phyloP scores from a whole-genome alignment of 64 coral and sea anemone species.

The Dendronephthya gigantea region DNA sequence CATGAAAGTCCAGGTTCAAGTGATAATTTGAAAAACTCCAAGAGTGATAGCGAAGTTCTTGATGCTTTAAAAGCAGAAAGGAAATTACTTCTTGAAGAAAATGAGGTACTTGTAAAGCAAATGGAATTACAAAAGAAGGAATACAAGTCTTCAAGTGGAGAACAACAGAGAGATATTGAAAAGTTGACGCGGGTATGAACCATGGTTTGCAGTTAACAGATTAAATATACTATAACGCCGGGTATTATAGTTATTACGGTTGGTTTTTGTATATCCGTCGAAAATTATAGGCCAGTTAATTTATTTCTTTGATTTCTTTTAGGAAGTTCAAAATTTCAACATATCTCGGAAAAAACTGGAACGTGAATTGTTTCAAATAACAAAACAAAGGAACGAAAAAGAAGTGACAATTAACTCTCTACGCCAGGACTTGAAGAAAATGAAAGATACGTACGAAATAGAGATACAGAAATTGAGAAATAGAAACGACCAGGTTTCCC shows the following conservation, averaged over 20 bases:
- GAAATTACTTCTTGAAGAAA: not conserved
- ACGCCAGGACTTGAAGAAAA: not conserved
- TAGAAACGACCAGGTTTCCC: not conserved
- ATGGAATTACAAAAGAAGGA: not conserved
- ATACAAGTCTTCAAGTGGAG: not conserved
- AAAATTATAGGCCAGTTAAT: too few species aligned
- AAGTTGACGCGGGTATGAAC: not conserved
- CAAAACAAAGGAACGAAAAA: not conserved
- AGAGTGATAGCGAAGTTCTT: not conserved
- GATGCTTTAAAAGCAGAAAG: not conserved
- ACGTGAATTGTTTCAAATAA: not conserved
- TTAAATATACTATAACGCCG: too few species aligned
- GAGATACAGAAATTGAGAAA: not conserved
- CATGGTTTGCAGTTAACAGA: too few species aligned
- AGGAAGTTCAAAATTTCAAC: conserved; percentile 13
- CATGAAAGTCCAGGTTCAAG: not conserved
- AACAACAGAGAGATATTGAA: not conserved
- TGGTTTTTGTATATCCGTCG: too few species aligned
- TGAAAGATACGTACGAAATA: not conserved
- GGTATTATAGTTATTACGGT: too few species aligned
- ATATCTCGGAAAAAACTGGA: conserved; percentile 5
- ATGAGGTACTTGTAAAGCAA: not conserved
- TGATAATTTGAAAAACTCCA: not conserved
- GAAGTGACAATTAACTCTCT: not conserved
- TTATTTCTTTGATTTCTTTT: not conserved